A percentile compares a stretch with the other conserved stretches of the same genome.
phyloP scores from a whole-genome alignment of 2,113 vertebrate species.

The Tyto alba region DNA sequence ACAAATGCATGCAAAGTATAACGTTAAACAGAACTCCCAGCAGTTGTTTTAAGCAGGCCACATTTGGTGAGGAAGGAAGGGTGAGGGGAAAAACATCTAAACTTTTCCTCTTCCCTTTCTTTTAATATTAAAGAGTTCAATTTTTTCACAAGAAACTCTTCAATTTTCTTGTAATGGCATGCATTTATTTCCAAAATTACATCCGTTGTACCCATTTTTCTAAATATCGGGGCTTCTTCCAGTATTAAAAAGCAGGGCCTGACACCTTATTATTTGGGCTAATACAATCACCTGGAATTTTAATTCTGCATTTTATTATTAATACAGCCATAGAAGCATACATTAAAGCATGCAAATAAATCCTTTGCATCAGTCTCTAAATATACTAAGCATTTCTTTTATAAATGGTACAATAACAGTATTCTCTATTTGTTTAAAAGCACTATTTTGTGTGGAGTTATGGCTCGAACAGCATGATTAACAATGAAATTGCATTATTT shows the following conservation, averaged over 20 bases:
- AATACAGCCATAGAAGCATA: background rate
- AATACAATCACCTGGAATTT: background rate
- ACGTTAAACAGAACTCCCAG: slow-evolving; percentile 65
- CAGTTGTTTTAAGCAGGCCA: slow-evolving; percentile 49
- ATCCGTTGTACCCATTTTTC: background rate
- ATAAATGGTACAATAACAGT: slow-evolving; percentile 32
- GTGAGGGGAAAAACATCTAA: background rate
- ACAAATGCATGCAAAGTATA: slow-evolving; percentile 87
- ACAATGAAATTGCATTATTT: slow-evolving; percentile 45
- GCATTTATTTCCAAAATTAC: background rate
- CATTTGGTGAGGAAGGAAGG: background rate
- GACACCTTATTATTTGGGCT: background rate
- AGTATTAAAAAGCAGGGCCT: background rate
- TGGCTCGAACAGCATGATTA: slow-evolving; percentile 35
- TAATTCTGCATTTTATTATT: background rate
- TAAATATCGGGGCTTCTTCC: background rate
- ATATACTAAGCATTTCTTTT: slow-evolving; percentile 29
- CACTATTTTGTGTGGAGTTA: slow-evolving; percentile 30
- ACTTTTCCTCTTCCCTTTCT: background rate
- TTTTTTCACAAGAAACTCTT: background rate
- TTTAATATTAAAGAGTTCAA: background rate
- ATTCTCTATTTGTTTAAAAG: slow-evolving; percentile 55
- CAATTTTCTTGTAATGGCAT: background rate
- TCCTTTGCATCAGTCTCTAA: background rate
- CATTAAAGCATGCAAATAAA: background rate